Percentiles rank a stretch among this genome's conserved stretches.
Conservation (phyloP, 2,797 vertebrate genomes). For the Microctenopoma steveboyesi region DNA sequence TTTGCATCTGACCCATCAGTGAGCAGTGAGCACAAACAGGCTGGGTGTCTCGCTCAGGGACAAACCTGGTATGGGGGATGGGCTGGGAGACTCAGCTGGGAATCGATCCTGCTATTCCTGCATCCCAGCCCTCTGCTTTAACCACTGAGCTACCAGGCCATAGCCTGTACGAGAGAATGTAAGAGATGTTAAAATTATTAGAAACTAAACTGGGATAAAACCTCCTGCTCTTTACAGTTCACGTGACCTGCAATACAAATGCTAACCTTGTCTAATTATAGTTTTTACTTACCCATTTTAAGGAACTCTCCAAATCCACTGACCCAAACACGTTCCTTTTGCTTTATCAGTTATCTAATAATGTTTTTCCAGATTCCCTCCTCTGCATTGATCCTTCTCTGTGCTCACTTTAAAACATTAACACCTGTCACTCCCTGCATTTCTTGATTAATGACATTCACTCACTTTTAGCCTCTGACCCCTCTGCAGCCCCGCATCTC, state of each 20-base stretch:
- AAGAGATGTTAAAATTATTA: not conserved
- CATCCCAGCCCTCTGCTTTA: too few species aligned
- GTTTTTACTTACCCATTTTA: conserved; percentile 51
- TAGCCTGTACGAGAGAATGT: too few species aligned
- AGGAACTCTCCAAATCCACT: conserved; percentile 12
- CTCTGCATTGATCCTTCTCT: conserved; percentile 5
- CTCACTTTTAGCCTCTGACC: conserved; percentile 42
- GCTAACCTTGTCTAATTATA: not conserved
- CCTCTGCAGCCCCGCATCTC: conserved; percentile 18
- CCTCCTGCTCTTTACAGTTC: not conserved
- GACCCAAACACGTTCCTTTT: not conserved
- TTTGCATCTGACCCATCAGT: too few species aligned
- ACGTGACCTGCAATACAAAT: not conserved
- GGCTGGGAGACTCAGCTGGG: too few species aligned
- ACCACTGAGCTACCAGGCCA: too few species aligned
- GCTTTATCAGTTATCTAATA: not conserved
- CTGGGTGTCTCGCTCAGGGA: too few species aligned
- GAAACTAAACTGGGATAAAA: not conserved
- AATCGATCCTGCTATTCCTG: too few species aligned
- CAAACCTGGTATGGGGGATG: too few species aligned
- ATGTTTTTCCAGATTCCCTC: not conserved
- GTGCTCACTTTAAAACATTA: not conserved
- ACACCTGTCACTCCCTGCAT: conserved; percentile 7
- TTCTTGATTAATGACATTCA: conserved; percentile 4
- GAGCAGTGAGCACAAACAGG: too few species aligned